phyloP scores from a whole-genome alignment of 2,888 invertebrate genomes.

The Leucophora obtusa region DNA sequence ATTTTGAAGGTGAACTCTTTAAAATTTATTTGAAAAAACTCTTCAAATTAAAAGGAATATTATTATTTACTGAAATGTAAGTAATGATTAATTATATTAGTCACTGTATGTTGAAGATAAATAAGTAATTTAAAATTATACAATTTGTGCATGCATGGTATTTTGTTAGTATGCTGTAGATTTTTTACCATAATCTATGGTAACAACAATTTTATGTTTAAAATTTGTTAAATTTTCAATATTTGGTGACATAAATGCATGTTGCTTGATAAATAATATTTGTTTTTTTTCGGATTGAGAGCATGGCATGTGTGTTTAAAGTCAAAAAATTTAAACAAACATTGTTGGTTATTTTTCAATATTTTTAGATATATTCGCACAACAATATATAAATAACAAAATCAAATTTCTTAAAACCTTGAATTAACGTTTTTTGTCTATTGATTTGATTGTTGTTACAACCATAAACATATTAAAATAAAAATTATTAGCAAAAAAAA shows the following conservation, averaged over 20 bases:
- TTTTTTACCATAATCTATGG: constrained; percentile 37
- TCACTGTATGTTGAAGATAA: constrained; percentile 39
- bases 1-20: too few species aligned
- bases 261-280: constrained; percentile 49
- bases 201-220: constrained; percentile 48
- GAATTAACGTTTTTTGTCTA: constrained; percentile 16
- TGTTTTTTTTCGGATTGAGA: constrained; percentile 30
- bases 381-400: constrained; percentile 5
- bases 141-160: constrained; percentile 54
- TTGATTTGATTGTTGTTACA: constrained; percentile 8
- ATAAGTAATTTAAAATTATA: constrained; percentile 60
- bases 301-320: constrained; percentile 3
- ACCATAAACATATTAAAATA: neutral
- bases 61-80: too few species aligned
- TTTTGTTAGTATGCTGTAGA: constrained; percentile 14
- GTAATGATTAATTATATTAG: too few species aligned
- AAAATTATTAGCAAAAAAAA: neutral
- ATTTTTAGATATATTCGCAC: neutral
- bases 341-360: neutral
- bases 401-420: constrained; percentile 40
- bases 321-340: neutral
- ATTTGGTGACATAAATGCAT: constrained; percentile 64
- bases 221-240: constrained; percentile 62
- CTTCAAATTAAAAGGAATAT: too few species aligned
- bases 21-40: too few species aligned